Percentiles rank a stretch among this genome's conserved stretches.
Conservation (phyloP, 2,888 invertebrate species). For the Cryptus armator region DNA sequence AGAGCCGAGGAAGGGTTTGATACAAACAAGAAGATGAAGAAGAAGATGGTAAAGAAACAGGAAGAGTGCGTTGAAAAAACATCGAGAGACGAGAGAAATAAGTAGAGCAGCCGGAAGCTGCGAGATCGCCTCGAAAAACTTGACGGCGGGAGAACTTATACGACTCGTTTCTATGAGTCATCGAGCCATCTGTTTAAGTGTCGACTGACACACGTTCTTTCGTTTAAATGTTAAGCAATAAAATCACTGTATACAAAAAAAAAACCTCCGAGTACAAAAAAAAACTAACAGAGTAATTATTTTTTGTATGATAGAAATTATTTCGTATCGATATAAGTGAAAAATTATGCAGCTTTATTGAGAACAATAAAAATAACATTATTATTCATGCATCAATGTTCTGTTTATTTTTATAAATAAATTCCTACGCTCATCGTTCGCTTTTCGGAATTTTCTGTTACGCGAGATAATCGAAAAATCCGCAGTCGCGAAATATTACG, state of each 20-base stretch:
- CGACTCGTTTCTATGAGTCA: conserved; percentile 18
- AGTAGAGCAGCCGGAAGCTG: conserved; percentile 28
- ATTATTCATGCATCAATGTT: neutral
- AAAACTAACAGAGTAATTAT: neutral
- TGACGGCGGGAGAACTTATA: neutral
- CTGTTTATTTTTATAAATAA: conserved; percentile 23
- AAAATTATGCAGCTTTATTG: neutral
- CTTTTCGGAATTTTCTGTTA: conserved; percentile 8
- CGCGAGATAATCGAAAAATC: conserved; percentile 34
- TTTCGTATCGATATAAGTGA: neutral
- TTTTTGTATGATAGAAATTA: too few species aligned
- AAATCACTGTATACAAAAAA: too few species aligned
- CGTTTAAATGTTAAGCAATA: conserved; percentile 4
- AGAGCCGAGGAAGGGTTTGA: conserved; percentile 1
- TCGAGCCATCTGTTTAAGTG: conserved; percentile 7
- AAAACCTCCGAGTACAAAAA: too few species aligned
- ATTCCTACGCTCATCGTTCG: neutral
- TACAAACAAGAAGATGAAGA: conserved; percentile 11
- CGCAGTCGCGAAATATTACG: conserved; percentile 28
- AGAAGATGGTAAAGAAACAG: conserved; percentile 8
- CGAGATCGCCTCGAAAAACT: conserved; percentile 16
- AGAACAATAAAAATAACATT: neutral
- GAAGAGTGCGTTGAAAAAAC: conserved; percentile 24
- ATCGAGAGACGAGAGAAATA: conserved; percentile 14
- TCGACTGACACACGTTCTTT: conserved; percentile 40